A percentile compares a stretch with the other conserved stretches of the same genome.
Conservation (phyloP, 2,888 invertebrate species). For the Molanna angustata region DNA sequence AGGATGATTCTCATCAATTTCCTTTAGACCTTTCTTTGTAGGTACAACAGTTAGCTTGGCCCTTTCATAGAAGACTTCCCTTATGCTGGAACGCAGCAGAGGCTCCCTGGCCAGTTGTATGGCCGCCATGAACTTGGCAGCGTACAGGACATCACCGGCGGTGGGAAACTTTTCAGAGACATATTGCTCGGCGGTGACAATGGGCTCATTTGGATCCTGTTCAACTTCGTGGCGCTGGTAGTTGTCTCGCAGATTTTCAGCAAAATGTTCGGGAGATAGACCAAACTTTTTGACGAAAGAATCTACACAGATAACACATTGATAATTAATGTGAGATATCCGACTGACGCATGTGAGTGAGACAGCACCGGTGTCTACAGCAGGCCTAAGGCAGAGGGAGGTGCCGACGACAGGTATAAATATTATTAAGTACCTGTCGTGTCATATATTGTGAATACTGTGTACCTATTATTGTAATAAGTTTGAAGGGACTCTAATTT, state of each 20-base stretch:
- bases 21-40: constrained; percentile 88
- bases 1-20: constrained; percentile 93
- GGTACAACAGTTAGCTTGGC: constrained; percentile 80
- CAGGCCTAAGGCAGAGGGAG: no score
- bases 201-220: constrained; percentile 82
- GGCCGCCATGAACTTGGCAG: constrained; percentile 92
- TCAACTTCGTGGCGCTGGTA: constrained; percentile 95
- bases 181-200: constrained; percentile 78
- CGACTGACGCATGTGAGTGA: not conserved
- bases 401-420: no score
- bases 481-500: no score
- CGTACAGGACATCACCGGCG: constrained; percentile 81
- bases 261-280: constrained; percentile 89
- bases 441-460: no score
- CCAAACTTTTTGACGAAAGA: constrained; percentile 89
- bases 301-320: constrained; percentile 47
- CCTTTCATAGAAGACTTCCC: constrained; percentile 85
- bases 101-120: constrained; percentile 92
- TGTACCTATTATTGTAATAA: no score
- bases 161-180: constrained; percentile 60
- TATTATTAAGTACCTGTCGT: no score
- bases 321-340: no score
- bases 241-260: constrained; percentile 93
- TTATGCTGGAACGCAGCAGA: constrained; percentile 75
- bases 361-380: not conserved